Base-by-base conservation (phyloP, 2,113 vertebrate species). In the Ia io region DNA sequence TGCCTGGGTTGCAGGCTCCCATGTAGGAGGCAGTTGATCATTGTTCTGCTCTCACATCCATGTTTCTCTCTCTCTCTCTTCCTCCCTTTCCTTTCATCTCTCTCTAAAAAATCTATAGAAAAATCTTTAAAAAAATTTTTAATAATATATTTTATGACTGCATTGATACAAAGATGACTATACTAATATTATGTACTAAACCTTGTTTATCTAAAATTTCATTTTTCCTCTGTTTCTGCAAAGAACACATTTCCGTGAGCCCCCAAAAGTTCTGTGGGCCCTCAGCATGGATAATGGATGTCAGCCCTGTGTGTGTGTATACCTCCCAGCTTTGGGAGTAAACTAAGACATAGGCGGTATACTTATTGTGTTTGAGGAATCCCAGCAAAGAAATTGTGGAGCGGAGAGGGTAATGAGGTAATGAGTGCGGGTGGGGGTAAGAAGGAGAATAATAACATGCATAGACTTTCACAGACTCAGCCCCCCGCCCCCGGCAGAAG, bases 151-250 rank as follows among this genome's bases (percentile, higher is more conserved):
- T 73, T 92, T 88, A 30, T 76, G 37, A 37, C 59, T 73, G 59
- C 59, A 22, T 80, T 80, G 44, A 51, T 73, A 87, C 87, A 67
- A 92, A 76, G 25, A 40, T 59, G 71, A 61, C 65, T 90, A 6
- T 82, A 23, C 23, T 61, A 56, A 71, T 82, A 37, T 14, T 71
- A 70, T 53, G 2, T 69, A 73, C 59, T n/a, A 80, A 89, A 56
- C 53, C 40, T 23, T 88, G 84, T 84, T 61, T 49, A 80, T 73
- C 92, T 70, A 77, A 90, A 83, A 42, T 82, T 91, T 84, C 23
- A 65, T 28, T 82, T 82, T 47, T 20, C 40, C 47, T 73, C 61
- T 94, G 47, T 91, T 90, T 89, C 87, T 76, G 71, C 88, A 73
- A 89, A 80, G 42, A 28, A 67, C 59, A 70, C 11, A 44, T 70